Base-by-base conservation (phyloP, 2,888 invertebrate species). In the Meliscaeva auricollis region DNA sequence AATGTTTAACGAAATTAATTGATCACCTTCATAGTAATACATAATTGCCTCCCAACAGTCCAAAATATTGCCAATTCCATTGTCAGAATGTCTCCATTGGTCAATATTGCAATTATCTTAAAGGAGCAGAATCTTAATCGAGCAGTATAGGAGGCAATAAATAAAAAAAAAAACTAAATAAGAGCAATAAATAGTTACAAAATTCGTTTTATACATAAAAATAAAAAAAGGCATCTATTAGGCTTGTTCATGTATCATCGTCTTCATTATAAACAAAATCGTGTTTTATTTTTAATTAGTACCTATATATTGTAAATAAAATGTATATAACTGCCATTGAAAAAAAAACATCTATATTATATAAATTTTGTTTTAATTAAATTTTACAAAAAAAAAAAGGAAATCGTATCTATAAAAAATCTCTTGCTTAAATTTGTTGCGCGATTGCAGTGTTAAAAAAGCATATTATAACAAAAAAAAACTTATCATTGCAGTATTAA, bases 401-500 rank as follows among this genome's bases (percentile, higher is more conserved):
- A 64, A 44, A 46, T 64, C 64, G 64, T 64, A 30, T 64, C 46
- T 15, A 22, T 30, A 46, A 26, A 26, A 64, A 30, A 64, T 20
- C 9, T 44, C 32, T 54, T 44, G 54, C 68, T 77, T 60, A 48
- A 70, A 56, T 62, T 84, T 64, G 35, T 81, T 81, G 58, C 60
- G 38, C 20, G 38, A 68, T 73, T 81, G 77, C 81, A 77, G 81
- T 77, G 73, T 35, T 35, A 7, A 22, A n/a, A 46, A 77, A 64
- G 54, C 30, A 70, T 35, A 46, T 46, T 32, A 66, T 22, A 48
- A 32, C 50, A 54, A 13, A n/a, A 26, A 26, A 26, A 26, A 26
- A 26, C 26, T 54, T 80, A 76, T 85, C 76, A 76, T 77, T 81
- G 80, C 85, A 85, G 77, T 81, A 81, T 85, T 81, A 81, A 85